A percentile compares a stretch with the other conserved stretches of the same genome.
These are phyloP conservation scores for Eueremaeus valkanovi DNA, from an alignment of 2,888 invertebrate genomes.

Conservation along the genomic window DNA sequence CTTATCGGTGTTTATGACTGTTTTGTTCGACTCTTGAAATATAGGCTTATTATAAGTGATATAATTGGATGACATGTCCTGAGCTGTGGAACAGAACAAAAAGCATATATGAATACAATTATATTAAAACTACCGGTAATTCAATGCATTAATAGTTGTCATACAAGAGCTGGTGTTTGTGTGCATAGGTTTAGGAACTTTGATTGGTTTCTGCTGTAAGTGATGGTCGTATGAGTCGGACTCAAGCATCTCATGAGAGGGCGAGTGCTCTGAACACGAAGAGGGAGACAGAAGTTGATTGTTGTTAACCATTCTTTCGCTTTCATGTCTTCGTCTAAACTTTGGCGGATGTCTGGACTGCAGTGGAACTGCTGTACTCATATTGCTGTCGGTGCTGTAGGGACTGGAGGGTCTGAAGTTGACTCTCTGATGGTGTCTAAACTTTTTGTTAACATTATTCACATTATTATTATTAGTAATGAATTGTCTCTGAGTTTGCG, in stretches of 20 bases:
- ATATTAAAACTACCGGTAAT: neutral
- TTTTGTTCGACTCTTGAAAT: conserved; percentile 17
- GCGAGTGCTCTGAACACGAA: conserved; percentile 34
- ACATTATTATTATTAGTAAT: conserved; percentile 42
- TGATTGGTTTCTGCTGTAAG: conserved; percentile 19
- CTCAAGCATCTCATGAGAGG: conserved; percentile 24
- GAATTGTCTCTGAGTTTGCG: conserved; percentile 24
- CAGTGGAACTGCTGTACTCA: conserved; percentile 49
- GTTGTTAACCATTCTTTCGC: neutral
- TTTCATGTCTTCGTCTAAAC: conserved; percentile 4
- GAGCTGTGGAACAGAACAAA: conserved; percentile 7
- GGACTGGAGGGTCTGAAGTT: conserved; percentile 52
- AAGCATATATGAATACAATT: neutral
- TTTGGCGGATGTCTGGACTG: conserved; percentile 37
- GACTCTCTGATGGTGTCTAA: conserved; percentile 26
- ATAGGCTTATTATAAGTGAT: conserved; percentile 15
- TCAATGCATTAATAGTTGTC: neutral
- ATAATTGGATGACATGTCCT: conserved; percentile 18
- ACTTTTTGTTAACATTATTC: conserved; percentile 40
- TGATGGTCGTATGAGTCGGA: conserved; percentile 25
- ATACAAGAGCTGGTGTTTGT: neutral
- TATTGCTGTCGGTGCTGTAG: conserved; percentile 54
- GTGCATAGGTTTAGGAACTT: conserved; percentile 34
- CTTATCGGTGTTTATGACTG: neutral
- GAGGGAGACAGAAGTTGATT: conserved; percentile 16